Evolutionary conservation across 2,113 vertebrate species (phyloP).

Genomic region (Sus scrofa): DNA sequence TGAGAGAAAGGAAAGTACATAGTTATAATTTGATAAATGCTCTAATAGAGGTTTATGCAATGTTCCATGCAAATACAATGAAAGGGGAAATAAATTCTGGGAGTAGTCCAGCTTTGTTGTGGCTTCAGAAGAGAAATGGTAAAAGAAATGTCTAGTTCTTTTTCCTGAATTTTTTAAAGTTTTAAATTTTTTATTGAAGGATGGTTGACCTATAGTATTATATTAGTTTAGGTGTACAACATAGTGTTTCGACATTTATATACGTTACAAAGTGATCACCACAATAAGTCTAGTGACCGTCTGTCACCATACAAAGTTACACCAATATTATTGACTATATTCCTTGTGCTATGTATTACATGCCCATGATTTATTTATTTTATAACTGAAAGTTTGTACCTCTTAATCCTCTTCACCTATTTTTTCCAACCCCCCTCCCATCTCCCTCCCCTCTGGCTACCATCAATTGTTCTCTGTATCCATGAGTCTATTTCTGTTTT

Average conservation of each 20-base stretch:
- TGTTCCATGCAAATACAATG: constrained; percentile 41
- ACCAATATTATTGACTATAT: neutral
- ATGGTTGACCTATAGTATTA: neutral
- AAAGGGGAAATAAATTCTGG: constrained; percentile 22
- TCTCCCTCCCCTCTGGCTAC: neutral
- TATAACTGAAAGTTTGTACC: neutral
- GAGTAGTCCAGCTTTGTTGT: neutral
- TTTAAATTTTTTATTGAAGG: neutral
- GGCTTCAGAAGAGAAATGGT: neutral
- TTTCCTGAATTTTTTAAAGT: neutral
- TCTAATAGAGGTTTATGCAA: neutral
- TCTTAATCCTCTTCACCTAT: neutral
- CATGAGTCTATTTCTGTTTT: neutral
- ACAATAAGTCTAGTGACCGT: neutral
- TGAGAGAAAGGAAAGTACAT: neutral
- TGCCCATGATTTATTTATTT: neutral
- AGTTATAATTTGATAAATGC: constrained; percentile 31
- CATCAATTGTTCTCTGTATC: neutral
- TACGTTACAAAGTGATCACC: neutral
- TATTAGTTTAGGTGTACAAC: neutral
- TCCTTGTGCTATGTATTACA: neutral
- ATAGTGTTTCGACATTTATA: neutral
- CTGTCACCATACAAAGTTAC: neutral
- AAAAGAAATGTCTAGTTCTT: neutral
- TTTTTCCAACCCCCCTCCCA: neutral